phyloP scores from a whole-genome alignment of 2,888 invertebrate species.

The Ommatoiulus sabulosus region DNA sequence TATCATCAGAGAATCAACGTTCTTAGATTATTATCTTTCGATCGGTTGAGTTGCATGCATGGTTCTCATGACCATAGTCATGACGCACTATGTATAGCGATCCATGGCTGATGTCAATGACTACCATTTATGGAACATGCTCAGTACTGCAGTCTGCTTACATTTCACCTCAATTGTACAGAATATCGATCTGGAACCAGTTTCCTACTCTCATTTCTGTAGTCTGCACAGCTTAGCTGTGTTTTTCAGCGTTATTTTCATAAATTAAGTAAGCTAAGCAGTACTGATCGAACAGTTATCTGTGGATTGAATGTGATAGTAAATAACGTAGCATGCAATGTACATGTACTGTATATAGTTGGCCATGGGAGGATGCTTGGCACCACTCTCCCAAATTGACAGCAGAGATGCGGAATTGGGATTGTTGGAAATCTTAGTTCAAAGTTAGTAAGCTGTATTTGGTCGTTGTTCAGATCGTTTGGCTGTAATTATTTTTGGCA shows the following conservation, averaged over 20 bases:
- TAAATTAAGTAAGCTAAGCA: neutral
- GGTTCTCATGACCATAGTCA: neutral
- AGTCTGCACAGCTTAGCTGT: neutral
- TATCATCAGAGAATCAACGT: neutral
- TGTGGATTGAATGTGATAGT: no score
- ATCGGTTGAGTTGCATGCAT: neutral
- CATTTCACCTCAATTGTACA: neutral
- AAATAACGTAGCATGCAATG: no score
- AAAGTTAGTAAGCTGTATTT: constrained; percentile 51
- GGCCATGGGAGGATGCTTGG: constrained; percentile 53
- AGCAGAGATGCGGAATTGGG: constrained; percentile 50
- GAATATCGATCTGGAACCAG: constrained; percentile 25
- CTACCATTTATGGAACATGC: constrained; percentile 39
- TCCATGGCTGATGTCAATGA: constrained; percentile 30
- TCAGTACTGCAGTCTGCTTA: neutral
- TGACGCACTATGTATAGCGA: no score
- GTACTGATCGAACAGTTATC: no score
- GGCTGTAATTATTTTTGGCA: neutral
- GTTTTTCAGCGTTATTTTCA: neutral
- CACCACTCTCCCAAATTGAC: constrained; percentile 47
- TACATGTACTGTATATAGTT: neutral
- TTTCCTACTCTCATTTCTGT: neutral
- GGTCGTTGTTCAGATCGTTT: neutral
- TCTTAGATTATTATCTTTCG: neutral
- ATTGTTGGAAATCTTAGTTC: constrained; percentile 52